These are phyloP conservation scores for Acrocephalus scirpaceus DNA, from an alignment of 2,797 vertebrate genomes.

Conservation along the genomic window DNA sequence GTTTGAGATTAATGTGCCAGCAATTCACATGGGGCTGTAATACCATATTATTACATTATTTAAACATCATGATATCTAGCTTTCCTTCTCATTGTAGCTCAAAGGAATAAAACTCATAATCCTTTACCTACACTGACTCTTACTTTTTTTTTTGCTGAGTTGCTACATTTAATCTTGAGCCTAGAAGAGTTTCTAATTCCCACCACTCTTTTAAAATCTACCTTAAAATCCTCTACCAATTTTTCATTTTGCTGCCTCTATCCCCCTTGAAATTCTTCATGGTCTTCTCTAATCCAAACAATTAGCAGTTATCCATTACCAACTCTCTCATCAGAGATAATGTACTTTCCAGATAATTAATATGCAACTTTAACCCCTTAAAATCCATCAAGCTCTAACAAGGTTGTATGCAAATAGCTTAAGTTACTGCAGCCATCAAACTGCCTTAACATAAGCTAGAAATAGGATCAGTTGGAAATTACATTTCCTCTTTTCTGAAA, in stretches of 20 bases:
- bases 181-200: neutral
- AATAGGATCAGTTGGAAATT: neutral
- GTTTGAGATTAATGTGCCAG: neutral
- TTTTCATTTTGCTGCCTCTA: neutral
- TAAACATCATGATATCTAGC: neutral
- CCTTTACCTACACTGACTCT: neutral
- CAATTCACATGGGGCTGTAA: neutral
- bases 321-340: neutral
- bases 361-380: neutral
- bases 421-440: neutral
- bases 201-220: neutral
- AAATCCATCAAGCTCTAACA: neutral
- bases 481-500: neutral
- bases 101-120: neutral
- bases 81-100: neutral
- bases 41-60: neutral
- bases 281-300: neutral
- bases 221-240: neutral
- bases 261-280: neutral
- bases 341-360: neutral
- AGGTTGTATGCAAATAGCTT: neutral
- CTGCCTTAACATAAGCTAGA: neutral
- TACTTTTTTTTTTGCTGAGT: neutral
- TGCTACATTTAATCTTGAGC: neutral
- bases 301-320: neutral